These are phyloP conservation scores for Champsocephalus esox DNA, from an alignment of 2,797 vertebrate species.

Conservation along the genomic window DNA sequence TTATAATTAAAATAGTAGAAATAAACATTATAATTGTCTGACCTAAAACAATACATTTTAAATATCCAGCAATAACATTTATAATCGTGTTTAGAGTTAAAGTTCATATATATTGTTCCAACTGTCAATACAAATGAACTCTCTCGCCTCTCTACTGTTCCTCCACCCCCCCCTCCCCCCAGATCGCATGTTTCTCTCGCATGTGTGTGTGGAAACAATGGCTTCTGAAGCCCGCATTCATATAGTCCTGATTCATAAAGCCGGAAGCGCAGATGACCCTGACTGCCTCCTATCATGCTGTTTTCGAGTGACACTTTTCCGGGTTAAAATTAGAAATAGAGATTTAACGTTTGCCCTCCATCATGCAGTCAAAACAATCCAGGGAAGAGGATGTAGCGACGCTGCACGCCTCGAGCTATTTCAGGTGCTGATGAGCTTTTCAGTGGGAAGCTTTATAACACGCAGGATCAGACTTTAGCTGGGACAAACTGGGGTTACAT, in stretches of 20 bases:
- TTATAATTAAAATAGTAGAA: background rate
- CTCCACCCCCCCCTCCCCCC: background rate
- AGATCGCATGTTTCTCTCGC: slow-evolving; percentile 54
- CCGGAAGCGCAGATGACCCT: slow-evolving; percentile 83
- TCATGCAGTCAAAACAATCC: slow-evolving; percentile 88
- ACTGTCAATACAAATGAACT: slow-evolving; percentile 3
- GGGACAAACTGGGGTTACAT: background rate
- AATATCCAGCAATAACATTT: background rate
- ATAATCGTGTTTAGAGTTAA: background rate
- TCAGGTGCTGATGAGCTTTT: slow-evolving; percentile 81
- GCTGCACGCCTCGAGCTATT: slow-evolving; percentile 80
- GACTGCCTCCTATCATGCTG: slow-evolving; percentile 82
- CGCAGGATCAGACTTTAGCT: slow-evolving; percentile 3
- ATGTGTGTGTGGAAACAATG: slow-evolving; percentile 65
- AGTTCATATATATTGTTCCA: background rate
- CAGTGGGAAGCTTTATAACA: slow-evolving; percentile 60
- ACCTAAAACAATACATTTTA: background rate
- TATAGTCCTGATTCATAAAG: slow-evolving; percentile 77
- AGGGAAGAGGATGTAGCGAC: slow-evolving; percentile 87
- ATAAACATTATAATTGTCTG: background rate
- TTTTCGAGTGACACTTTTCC: slow-evolving; percentile 89
- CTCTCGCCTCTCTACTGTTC: background rate
- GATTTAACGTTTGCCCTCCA: slow-evolving; percentile 81
- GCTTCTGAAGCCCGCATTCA: slow-evolving; percentile 75
- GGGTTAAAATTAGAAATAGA: slow-evolving; percentile 87